Evolutionary conservation across 2,888 invertebrate genomes (phyloP).

Genomic region (Camptogramma bilineatum): DNA sequence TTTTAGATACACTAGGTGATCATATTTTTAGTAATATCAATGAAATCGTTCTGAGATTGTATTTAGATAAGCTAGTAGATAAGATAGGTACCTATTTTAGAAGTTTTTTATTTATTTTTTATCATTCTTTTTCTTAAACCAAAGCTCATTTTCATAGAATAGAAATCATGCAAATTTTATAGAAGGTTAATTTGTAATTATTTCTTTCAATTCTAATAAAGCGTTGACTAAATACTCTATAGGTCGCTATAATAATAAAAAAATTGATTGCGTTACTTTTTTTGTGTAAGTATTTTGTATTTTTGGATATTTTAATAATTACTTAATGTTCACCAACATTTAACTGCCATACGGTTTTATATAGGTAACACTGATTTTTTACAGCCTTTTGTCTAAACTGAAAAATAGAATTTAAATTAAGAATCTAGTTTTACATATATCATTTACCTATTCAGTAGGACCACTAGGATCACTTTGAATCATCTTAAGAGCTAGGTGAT

Average conservation of each 20-base stretch:
- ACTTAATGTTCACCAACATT: neutral
- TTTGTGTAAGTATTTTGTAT: neutral
- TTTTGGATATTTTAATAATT: neutral
- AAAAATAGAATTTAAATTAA: too few species aligned
- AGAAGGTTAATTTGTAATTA: neutral
- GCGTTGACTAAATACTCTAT: too few species aligned
- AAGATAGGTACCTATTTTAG: conserved; percentile 31
- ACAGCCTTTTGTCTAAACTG: too few species aligned
- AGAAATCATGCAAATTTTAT: conserved; percentile 26
- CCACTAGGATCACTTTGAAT: too few species aligned
- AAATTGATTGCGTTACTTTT: too few species aligned
- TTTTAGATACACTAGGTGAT: conserved; percentile 13
- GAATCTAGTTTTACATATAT: too few species aligned
- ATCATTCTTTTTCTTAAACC: conserved; percentile 63
- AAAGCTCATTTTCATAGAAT: conserved; percentile 70
- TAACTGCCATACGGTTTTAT: too few species aligned
- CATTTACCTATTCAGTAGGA: too few species aligned
- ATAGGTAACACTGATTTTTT: too few species aligned
- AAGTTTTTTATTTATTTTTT: conserved; percentile 54
- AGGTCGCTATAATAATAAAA: too few species aligned
- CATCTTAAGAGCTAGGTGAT: too few species aligned
- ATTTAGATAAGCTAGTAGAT: conserved; percentile 24
- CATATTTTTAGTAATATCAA: conserved; percentile 14
- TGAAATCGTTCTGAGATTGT: conserved; percentile 16
- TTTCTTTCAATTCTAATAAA: neutral